Conservation (phyloP, 2,113 vertebrate species). For the Atrichornis clamosus region DNA sequence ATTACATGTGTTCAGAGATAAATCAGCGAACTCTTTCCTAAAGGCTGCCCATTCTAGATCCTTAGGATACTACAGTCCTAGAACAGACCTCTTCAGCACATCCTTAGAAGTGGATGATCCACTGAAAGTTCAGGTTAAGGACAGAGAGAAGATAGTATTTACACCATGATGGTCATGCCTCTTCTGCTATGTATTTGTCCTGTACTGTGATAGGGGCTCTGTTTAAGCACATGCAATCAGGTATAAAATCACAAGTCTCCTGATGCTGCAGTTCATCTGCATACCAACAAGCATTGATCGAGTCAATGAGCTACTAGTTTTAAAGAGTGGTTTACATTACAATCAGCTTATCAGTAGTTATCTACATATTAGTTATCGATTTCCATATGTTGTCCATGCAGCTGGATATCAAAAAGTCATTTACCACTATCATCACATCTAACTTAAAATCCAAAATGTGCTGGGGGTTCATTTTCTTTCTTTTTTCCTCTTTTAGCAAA, state of each 20-base stretch:
- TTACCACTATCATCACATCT: neutral
- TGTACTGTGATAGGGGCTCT: neutral
- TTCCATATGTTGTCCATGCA: neutral
- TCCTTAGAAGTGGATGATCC: neutral
- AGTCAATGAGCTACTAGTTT: neutral
- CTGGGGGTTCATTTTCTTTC: neutral
- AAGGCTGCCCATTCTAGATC: neutral
- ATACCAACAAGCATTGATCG: neutral
- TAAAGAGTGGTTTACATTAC: neutral
- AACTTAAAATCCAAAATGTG: neutral
- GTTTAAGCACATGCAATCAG: neutral
- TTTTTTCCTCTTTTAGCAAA: neutral
- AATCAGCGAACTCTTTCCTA: neutral
- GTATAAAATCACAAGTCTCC: neutral
- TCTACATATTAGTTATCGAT: neutral
- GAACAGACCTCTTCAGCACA: neutral
- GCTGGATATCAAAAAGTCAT: neutral
- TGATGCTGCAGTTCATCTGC: neutral
- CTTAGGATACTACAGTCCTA: neutral
- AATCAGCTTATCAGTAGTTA: neutral
- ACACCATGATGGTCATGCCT: accelerated
- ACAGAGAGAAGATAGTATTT: neutral
- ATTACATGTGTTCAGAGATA: neutral
- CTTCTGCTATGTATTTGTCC: neutral
- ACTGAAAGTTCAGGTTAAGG: neutral